phyloP scores from a whole-genome alignment of 2,113 vertebrate genomes.

The Platanista minor region DNA sequence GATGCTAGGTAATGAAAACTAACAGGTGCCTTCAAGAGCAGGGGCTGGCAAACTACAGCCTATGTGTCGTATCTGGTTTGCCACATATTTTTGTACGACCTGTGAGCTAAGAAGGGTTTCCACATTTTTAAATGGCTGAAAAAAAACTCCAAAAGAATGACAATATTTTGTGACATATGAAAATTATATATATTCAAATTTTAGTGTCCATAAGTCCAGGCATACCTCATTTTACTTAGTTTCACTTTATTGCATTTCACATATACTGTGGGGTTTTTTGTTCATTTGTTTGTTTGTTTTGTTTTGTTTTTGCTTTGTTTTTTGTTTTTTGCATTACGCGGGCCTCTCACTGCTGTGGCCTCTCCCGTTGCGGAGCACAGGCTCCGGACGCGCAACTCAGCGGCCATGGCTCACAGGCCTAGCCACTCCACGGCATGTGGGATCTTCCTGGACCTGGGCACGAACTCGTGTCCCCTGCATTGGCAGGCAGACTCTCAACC shows the following conservation, averaged over 20 bases:
- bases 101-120: not conserved
- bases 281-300: too few relatives aligned
- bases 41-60: not conserved
- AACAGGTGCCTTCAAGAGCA: not conserved
- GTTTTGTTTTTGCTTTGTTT: too few relatives aligned
- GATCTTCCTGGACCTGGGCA: too few relatives aligned
- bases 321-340: too few relatives aligned
- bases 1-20: not conserved
- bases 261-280: not conserved
- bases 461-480: too few relatives aligned
- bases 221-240: not conserved
- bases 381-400: too few relatives aligned
- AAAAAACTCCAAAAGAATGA: not conserved
- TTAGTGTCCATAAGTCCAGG: not conserved
- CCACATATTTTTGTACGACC: not conserved
- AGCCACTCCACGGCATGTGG: too few relatives aligned
- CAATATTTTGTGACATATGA: not conserved
- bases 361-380: too few relatives aligned
- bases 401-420: too few relatives aligned
- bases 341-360: too few relatives aligned
- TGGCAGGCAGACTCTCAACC: too few relatives aligned
- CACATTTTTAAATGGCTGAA: not conserved
- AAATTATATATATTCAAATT: not conserved
- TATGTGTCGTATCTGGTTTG: not conserved
- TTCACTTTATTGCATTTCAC: not conserved